Conservation (phyloP, 2,797 vertebrate species). For the Hippoglossus hippoglossus region DNA sequence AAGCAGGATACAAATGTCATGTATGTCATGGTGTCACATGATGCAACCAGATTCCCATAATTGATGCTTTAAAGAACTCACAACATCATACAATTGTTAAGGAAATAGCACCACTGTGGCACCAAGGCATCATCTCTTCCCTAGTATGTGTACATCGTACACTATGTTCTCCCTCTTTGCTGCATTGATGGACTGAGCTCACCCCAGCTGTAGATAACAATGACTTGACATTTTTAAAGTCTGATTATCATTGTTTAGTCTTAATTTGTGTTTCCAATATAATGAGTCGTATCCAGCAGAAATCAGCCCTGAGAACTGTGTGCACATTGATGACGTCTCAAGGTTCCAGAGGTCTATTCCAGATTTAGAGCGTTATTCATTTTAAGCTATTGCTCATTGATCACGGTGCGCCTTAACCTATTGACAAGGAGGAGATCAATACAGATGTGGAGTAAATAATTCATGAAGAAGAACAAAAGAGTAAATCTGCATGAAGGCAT, state of each 20-base stretch:
- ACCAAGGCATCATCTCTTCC: no score
- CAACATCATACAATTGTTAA: no score
- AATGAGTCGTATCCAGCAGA: conserved; percentile 48
- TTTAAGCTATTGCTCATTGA: conserved; percentile 65
- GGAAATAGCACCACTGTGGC: no score
- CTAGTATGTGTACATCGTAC: no score
- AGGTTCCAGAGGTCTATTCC: conserved; percentile 34
- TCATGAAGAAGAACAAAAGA: conserved; percentile 73
- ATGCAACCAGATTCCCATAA: no score
- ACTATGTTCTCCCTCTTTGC: no score
- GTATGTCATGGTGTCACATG: no score
- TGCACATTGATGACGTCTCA: conserved; percentile 58
- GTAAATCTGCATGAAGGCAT: conserved; percentile 61
- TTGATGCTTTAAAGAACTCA: no score
- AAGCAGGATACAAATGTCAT: no score
- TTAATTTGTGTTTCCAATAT: conserved; percentile 37
- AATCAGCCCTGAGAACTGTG: conserved; percentile 64
- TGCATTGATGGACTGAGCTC: conserved; percentile 1
- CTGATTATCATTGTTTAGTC: conserved; percentile 52
- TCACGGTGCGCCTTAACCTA: conserved; percentile 68
- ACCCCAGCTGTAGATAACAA: conserved; percentile 19
- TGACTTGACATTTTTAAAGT: conserved; percentile 33
- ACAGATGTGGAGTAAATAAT: conserved; percentile 73
- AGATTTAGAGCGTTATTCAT: conserved; percentile 51
- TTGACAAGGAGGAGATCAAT: conserved; percentile 72